Base-by-base conservation (phyloP, 2,797 vertebrate genomes). In the Spinibarbus caldwelli region DNA sequence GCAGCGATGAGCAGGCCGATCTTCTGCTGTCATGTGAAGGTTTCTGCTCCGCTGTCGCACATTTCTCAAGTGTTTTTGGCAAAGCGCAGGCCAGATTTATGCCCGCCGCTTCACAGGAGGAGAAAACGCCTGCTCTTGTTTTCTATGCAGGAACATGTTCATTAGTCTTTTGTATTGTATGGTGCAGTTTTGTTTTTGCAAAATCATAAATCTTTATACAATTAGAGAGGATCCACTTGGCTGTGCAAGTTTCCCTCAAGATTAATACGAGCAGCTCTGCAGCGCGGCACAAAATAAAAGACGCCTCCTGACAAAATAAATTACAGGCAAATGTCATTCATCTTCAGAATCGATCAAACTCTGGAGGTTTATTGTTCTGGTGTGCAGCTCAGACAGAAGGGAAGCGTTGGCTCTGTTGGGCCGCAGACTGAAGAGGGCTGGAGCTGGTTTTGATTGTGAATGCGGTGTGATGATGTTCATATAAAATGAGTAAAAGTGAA, bases 181-280 rank as follows among this genome's bases (percentile, higher is more conserved):
- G 38, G 31, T 85, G 72, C 45, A 73, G 52, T 85, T 80, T 79
- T 80, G 59, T 68, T 83, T 67, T 64, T 66, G 73, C 9, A 34
- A 81, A 85, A 83, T 72, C 77, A 83, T 83, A 86, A 85, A 76
- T 89, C 84, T 85, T 84, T 66, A 52, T 57, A 47, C 84, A 85
- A 81, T 89, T 89, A 86, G 64, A 36, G 72, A 67, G 36, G 52
- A 85, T 86, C 29, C 79, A 75, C 59, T 88, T 71, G 67, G 38
- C 81, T 77, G 86, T 82, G 85, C 82, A 78, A 78, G 80, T 86
- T 88, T 85, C 23, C 67, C 49, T 41, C 47, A 64, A 83, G 85
- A 86, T 83, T 83, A 79, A 86, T 86, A 49, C 36, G 36, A 83
- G 38, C 21, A 29, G 66, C 77, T n/a, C 82, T 79, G n/a, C 36